Evolutionary conservation across 2,888 invertebrate species (phyloP).

Genomic region (Lydus trimaculatus): DNA sequence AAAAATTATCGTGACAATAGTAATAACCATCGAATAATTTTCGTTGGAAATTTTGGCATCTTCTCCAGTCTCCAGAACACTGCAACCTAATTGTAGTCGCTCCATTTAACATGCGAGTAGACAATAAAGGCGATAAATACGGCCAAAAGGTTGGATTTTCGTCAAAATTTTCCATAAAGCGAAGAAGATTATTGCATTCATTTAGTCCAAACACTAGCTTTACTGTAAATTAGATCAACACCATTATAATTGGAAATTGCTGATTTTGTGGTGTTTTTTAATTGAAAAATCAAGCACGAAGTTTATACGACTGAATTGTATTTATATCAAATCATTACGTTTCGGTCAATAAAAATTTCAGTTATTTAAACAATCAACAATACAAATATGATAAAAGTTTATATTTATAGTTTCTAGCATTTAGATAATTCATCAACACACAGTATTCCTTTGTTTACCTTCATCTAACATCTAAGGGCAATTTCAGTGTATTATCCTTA

Average conservation of each 20-base stretch:
- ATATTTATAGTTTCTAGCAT: neutral
- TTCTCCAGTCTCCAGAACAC: neutral
- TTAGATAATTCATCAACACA: neutral
- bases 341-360: neutral
- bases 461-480: neutral
- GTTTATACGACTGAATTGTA: neutral
- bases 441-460: neutral
- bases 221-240: neutral
- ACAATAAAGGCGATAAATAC: neutral
- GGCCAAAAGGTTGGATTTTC: neutral
- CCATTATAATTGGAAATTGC: neutral
- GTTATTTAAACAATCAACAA: too few relatives aligned
- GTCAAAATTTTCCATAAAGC: neutral
- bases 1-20: neutral
- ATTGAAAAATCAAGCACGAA: neutral
- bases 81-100: neutral
- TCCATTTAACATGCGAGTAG: neutral
- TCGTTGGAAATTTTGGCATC: neutral
- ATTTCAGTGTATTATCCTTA: constrained; percentile 16
- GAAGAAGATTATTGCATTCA: neutral
- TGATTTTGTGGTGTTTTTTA: too few relatives aligned
- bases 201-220: too few relatives aligned
- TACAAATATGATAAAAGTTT: neutral
- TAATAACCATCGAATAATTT: neutral
- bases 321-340: neutral